Conservation (phyloP, 2,888 invertebrate species). For the Perizoma affinitatum region DNA sequence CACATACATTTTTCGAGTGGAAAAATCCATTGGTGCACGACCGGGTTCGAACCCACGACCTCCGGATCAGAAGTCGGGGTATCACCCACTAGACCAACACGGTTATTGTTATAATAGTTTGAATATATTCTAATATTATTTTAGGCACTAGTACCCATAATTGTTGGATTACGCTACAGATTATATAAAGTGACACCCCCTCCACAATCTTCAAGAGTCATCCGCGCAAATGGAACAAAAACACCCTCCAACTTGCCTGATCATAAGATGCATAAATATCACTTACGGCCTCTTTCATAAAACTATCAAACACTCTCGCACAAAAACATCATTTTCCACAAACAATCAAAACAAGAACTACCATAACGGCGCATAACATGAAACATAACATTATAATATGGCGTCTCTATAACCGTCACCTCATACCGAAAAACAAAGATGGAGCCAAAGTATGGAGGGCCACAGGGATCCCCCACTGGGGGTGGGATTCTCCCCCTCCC, state of each 20-base stretch:
- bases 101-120: too few relatives aligned
- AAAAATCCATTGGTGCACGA: too few relatives aligned
- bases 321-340: conserved; percentile 40
- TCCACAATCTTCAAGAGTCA: not conserved
- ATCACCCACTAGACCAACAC: too few relatives aligned
- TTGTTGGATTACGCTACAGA: too few relatives aligned
- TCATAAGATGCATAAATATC: conserved; percentile 29
- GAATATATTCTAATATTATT: too few relatives aligned
- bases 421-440: conserved; percentile 68
- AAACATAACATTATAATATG: conserved; percentile 48
- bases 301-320: conserved; percentile 32
- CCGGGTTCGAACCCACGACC: too few relatives aligned
- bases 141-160: too few relatives aligned
- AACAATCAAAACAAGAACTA: conserved; percentile 39
- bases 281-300: conserved; percentile 21
- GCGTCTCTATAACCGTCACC: conserved; percentile 55
- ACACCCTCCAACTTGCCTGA: conserved; percentile 16
- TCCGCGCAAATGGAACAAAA: conserved; percentile 11
- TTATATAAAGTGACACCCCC: too few relatives aligned
- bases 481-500: conserved; percentile 5
- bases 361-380: conserved; percentile 44
- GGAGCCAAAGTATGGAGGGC: conserved; percentile 42
- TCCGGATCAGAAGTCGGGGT: too few relatives aligned
- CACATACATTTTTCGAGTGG: too few relatives aligned
- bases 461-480: conserved; percentile 6